Evolutionary conservation across 2,888 invertebrate species (phyloP), one percentile per base, ranked within the genome.

Genomic region (Trichopria drosophilae): DNA sequence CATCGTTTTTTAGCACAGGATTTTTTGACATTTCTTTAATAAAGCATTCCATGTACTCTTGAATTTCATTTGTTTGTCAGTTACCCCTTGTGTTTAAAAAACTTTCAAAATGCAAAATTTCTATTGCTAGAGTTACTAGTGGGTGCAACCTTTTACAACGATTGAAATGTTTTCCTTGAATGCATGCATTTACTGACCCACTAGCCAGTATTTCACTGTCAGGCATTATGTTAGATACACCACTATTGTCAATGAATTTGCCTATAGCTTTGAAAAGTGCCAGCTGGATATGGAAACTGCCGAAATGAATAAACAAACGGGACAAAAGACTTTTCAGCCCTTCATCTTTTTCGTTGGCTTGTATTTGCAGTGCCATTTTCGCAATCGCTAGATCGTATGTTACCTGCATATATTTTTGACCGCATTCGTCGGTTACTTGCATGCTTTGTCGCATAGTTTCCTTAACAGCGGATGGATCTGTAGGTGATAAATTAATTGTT

Each of bases 191-290:
- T 1, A 63, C 34, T 2, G 63, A 63, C 18, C 61, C 59, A 36
- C 22, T 41, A 6, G 63, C 62, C 1, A 65, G 22, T 9, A 65
- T 15, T 26, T 53, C 44, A 35, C 55, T 40, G n/a, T 63, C 55
- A 2, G 56, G 52, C 56, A 61, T 57, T 6, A 60, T 43, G 16
- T 55, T 12, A 6, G 50, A 43, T 24, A 62, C 31, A 23, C 62
- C 65, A 13, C 60, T 57, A 43, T 61, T 52, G 45, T 68, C 61
- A 19, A 65, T 67, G 56, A 62, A 65, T 57, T 61, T 62, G 20
- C 66, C 64, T 19, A 68, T 29, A 26, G 69, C 63, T 60, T 66
- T 66, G 43, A 68, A 65, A 55, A 44, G 63, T 6, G 63, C 59
- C 61, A 66, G 54, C 58, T 54, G 47, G 3, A 61, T 57, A 28